A percentile compares a stretch with the other conserved stretches of the same genome.
Evolutionary conservation across 2,113 vertebrate genomes (phyloP).

Genomic region (Ageneiosus marmoratus): DNA sequence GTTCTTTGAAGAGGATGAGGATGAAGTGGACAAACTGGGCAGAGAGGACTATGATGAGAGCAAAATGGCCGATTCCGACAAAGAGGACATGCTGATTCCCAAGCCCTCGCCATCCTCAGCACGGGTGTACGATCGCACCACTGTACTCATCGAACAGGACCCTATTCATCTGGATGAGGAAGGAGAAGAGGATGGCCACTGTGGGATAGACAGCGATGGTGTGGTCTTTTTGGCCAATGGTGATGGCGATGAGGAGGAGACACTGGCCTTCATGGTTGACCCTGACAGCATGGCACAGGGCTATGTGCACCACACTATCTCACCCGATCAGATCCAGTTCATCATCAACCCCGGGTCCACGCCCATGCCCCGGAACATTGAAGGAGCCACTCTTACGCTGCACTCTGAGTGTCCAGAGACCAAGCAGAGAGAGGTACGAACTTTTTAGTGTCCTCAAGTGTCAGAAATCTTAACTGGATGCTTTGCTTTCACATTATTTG

Average conservation of each 20-base stretch:
- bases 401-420: constrained; percentile 98
- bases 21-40: constrained; percentile 76
- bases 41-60: constrained; percentile 78
- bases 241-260: constrained; percentile 82
- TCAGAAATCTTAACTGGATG: not conserved
- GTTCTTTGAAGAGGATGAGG: constrained; percentile 82
- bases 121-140: constrained; percentile 93
- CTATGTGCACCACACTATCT: constrained; percentile 98
- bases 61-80: constrained; percentile 81
- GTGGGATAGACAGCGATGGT: constrained; percentile 80
- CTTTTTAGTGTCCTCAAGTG: not conserved
- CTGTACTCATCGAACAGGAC: constrained; percentile 96
- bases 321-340: constrained; percentile 95
- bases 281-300: constrained; percentile 95
- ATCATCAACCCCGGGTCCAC: constrained; percentile 98
- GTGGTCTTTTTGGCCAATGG: constrained; percentile 87
- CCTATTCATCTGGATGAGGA: constrained; percentile 83
- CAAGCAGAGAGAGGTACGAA: constrained; percentile 88
- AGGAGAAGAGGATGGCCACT: constrained; percentile 83
- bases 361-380: constrained; percentile 97
- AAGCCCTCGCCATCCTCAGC: constrained; percentile 82
- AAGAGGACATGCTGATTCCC: constrained; percentile 78
- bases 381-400: constrained; percentile 94
- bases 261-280: constrained; percentile 85
- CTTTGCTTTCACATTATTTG: not conserved